These are phyloP conservation scores for Acronicta leporina DNA, from an alignment of 2,888 invertebrate species.

Conservation along the genomic window DNA sequence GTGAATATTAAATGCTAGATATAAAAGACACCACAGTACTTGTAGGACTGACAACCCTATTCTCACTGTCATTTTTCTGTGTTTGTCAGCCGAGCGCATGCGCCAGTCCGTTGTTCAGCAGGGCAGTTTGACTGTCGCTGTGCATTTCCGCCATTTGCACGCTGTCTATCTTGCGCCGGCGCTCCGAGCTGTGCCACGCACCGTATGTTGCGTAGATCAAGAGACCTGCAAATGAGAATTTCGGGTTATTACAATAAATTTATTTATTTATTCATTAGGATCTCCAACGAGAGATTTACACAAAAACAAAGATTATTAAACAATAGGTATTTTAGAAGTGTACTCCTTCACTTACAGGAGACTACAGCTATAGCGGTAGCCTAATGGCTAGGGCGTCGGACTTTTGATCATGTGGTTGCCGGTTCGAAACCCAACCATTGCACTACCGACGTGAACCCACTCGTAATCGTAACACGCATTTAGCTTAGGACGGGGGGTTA, in stretches of 20 bases:
- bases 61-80: constrained; percentile 6
- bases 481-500: no score
- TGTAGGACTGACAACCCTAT: constrained; percentile 66
- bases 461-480: no score
- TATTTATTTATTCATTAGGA: no score
- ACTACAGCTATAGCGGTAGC: no score
- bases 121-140: constrained; percentile 78
- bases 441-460: no score
- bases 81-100: constrained; percentile 79
- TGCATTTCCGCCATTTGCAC: constrained; percentile 74
- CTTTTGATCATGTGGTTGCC: no score
- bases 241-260: not conserved
- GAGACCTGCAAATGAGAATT: constrained; percentile 86
- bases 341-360: no score
- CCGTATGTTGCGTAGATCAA: constrained; percentile 93
- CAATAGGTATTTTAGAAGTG: no score
- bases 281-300: no score
- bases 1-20: constrained; percentile 71
- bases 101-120: constrained; percentile 67
- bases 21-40: constrained; percentile 77
- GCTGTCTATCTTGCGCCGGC: constrained; percentile 70
- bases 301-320: no score
- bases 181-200: constrained; percentile 91
- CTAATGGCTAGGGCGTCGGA: no score
- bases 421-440: no score